Conservation (phyloP, 1,140 invertebrate species). For the Achroia grisella region DNA sequence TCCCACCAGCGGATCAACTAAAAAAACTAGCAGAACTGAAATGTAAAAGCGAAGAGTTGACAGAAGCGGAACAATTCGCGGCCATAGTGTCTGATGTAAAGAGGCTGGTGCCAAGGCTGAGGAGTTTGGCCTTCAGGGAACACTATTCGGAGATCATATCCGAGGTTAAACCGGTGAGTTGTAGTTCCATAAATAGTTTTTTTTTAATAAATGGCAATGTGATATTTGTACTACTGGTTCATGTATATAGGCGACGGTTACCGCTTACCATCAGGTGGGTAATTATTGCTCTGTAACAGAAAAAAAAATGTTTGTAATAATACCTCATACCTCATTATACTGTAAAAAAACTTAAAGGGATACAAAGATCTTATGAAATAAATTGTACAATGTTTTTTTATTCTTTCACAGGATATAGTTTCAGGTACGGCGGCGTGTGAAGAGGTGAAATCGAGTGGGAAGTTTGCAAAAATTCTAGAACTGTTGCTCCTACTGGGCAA, state of each 20-base stretch:
- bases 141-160: constrained; percentile 77
- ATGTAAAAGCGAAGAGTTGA: constrained; percentile 86
- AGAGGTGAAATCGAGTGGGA: constrained; percentile 91
- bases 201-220: too few relatives aligned
- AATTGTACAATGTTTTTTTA: constrained; percentile 1
- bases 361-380: too few relatives aligned
- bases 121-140: constrained; percentile 93
- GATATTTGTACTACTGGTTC: too few relatives aligned
- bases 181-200: not conserved
- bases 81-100: constrained; percentile 94
- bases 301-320: too few relatives aligned
- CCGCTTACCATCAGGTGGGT: too few relatives aligned
- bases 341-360: too few relatives aligned
- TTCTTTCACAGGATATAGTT: constrained; percentile 85
- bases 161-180: constrained; percentile 92
- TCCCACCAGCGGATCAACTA: constrained; percentile 92
- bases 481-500: constrained; percentile 94
- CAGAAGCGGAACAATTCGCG: constrained; percentile 96
- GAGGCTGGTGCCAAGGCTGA: constrained; percentile 88
- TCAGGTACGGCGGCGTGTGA: constrained; percentile 96
- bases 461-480: constrained; percentile 93
- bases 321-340: too few relatives aligned
- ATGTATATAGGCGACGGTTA: too few relatives aligned
- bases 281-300: too few relatives aligned
- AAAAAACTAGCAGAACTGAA: constrained; percentile 87